Evolutionary conservation across 2,888 invertebrate genomes (phyloP), one percentile per base, ranked within the genome.

Genomic region (Melangyna quadrimaculata): DNA sequence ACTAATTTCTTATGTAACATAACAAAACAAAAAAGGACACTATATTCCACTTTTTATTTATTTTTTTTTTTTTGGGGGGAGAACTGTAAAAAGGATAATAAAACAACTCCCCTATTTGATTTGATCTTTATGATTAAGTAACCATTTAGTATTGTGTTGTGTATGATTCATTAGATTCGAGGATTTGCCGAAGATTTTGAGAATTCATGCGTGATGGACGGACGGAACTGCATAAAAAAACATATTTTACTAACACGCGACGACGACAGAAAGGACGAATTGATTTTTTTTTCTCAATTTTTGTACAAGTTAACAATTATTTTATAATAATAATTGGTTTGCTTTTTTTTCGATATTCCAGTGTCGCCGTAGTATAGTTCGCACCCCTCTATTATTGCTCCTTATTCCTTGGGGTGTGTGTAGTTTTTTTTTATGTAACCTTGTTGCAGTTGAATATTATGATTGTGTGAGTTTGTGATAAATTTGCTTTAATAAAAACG

Each of bases 391-490:
- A 17, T n/a, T n/a, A n/a, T n/a, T 27, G 43, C 24, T 63, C 29
- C 43, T 45, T 27, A 8, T 53, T 61, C 35, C 27, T 74, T 74
- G 45, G 71, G 59, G 75, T 80, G 84, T 80, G 74, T 75, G 84
- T 83, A 45, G 51, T 67, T 86, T 63, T 86, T 67, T 86, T 63
- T 86, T 86, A 86, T 86, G 81, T 86, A 86, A 86, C 86, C 72
- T 80, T 77, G 53, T 67, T 61, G 57, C 63, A 57, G 35, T n/a
- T 55, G 32, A 45, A 17, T 74, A 27, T n/a, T 67, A 32, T 9
- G 72, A 35, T 32, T 72, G 63, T 77, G 24, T 75, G 69, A 70
- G 67, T 57, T 69, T 43, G 27, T 27, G 45, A 63, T 63, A 63
- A 45, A 63, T 29, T 69, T 61, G 71, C 73, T 37, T 63, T 77